Percentiles rank a stretch among this genome's conserved stretches.
Conservation (phyloP, 2,888 invertebrate genomes). For the Unio delphinus region DNA sequence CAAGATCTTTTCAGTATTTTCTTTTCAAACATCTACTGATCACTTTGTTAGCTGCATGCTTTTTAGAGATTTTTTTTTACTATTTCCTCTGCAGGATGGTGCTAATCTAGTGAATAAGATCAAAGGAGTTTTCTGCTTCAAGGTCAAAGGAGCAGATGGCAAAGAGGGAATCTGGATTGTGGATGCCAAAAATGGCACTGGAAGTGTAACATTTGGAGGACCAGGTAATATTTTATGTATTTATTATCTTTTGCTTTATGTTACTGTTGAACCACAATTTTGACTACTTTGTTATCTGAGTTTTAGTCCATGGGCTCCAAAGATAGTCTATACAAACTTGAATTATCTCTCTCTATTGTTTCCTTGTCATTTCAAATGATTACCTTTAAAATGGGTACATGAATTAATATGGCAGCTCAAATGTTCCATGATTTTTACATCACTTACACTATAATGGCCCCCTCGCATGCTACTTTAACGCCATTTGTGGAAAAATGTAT, state of each 20-base stretch:
- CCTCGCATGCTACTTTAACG: too few relatives aligned
- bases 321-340: neutral
- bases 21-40: too few relatives aligned
- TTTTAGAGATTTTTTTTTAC: too few relatives aligned
- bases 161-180: conserved; percentile 92
- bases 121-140: conserved; percentile 90
- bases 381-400: too few relatives aligned
- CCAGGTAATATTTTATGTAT: conserved; percentile 17
- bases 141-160: conserved; percentile 85
- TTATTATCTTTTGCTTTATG: neutral
- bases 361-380: too few relatives aligned
- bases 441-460: too few relatives aligned
- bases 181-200: conserved; percentile 90
- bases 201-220: conserved; percentile 86
- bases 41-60: too few relatives aligned
- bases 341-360: too few relatives aligned
- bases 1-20: too few relatives aligned
- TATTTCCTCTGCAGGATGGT: conserved; percentile 64
- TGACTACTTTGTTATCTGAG: neutral
- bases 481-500: too few relatives aligned
- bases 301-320: neutral
- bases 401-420: too few relatives aligned
- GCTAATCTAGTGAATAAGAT: conserved; percentile 68
- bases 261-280: neutral
- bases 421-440: too few relatives aligned